These are phyloP conservation scores for Corythaixoides concolor DNA, from an alignment of 2,113 vertebrate genomes.

Conservation along the genomic window DNA sequence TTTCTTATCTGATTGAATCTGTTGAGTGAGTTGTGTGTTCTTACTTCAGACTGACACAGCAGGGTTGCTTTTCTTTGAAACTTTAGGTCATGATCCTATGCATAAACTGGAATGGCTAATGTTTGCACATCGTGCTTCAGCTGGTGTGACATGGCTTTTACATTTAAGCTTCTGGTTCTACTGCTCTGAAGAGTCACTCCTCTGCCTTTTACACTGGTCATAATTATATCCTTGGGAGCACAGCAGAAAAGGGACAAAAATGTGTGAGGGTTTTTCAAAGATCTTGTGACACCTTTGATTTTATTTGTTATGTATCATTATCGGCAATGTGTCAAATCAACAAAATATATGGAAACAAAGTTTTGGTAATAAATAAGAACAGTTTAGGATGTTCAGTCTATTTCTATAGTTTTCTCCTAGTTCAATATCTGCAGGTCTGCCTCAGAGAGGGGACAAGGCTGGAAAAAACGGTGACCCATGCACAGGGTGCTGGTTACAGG, in stretches of 20 bases:
- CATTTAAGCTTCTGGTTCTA: not conserved
- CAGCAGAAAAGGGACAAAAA: not conserved
- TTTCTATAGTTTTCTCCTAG: not conserved
- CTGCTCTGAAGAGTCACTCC: not conserved
- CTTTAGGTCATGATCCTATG: not conserved
- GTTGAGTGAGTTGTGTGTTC: not conserved
- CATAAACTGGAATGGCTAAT: not conserved
- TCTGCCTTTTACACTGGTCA: not conserved
- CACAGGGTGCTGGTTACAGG: not conserved
- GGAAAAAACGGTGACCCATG: not conserved
- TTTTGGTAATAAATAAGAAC: not conserved
- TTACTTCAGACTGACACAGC: not conserved
- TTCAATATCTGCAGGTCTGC: not conserved
- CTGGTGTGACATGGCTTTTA: not conserved
- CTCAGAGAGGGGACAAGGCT: not conserved
- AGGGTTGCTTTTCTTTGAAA: not conserved
- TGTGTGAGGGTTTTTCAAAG: not conserved
- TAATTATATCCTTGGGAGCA: not conserved
- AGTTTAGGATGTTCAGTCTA: not conserved
- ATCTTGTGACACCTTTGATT: not conserved
- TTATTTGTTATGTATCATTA: not conserved
- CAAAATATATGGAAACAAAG: not conserved
- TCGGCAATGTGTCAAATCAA: rapidly evolving
- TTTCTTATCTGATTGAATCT: not conserved
- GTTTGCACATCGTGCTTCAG: rapidly evolving